Conservation (phyloP, 2,888 invertebrate genomes). For the Campaea margaritaria region DNA sequence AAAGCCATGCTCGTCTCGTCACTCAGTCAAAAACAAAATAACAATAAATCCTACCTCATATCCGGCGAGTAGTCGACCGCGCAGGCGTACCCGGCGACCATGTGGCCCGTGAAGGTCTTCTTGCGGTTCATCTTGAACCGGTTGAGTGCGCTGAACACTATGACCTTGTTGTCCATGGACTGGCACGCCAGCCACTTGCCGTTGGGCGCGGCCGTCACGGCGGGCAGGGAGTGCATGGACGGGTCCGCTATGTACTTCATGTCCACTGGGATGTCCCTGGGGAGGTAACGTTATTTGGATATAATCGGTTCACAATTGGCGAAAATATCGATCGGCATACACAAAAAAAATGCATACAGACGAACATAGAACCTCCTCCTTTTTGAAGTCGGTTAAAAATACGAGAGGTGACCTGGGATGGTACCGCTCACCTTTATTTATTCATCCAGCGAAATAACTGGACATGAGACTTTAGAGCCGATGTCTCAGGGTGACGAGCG, state of each 20-base stretch:
- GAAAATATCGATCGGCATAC: too few relatives aligned
- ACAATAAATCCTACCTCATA: conserved; percentile 89
- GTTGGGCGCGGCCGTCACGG: conserved; percentile 97
- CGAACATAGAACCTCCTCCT: too few relatives aligned
- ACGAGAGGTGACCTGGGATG: too few relatives aligned
- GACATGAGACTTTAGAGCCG: too few relatives aligned
- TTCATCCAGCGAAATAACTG: too few relatives aligned
- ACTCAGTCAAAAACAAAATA: not conserved
- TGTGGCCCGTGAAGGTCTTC: conserved; percentile 98
- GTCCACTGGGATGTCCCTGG: conserved; percentile 97
- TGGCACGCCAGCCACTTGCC: conserved; percentile 99
- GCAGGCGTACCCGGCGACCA: conserved; percentile 99
- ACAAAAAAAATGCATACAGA: too few relatives aligned
- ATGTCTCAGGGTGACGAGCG: too few relatives aligned
- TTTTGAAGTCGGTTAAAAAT: too few relatives aligned
- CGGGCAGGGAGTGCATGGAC: conserved; percentile 99
- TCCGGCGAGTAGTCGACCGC: conserved; percentile 98
- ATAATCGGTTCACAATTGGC: too few relatives aligned
- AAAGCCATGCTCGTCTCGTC: too few relatives aligned
- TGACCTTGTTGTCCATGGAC: conserved; percentile 99
- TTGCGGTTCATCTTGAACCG: conserved; percentile 99
- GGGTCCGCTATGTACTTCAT: conserved; percentile 99
- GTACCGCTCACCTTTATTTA: too few relatives aligned
- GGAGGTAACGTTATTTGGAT: not conserved
- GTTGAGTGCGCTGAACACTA: conserved; percentile 98